Evolutionary conservation across 2,113 vertebrate genomes (phyloP), one percentile per base, ranked within the genome.

Genomic region (Misgurnus mizolepis): DNA sequence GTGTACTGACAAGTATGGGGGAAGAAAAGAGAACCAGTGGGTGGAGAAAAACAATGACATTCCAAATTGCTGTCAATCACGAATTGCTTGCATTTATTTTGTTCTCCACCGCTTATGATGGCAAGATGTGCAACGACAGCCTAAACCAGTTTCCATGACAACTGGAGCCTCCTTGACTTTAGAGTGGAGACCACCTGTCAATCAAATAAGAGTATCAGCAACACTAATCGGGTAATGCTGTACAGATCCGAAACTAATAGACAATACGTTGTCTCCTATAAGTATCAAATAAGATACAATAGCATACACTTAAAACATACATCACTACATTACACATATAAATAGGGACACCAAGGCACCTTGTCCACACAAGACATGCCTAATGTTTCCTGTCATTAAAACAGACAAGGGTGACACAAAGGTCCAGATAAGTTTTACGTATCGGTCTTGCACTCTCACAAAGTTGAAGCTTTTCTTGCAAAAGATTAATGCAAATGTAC

Each of bases 131-230:
- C 22, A 49, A 6, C 6, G 60, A 76, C 73, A 62, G 73, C 60
- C 47, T 64, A 22, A 15, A 50, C 14, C 60, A 76, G 73, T 76
- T 64, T 64, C 73, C 73, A 76, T 76, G 73, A 76, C 73, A 50
- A 76, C 73, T 49, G n/a, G 5, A 47, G 22, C 60, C 73, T 64
- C 22, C 60, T 64, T 64, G 73, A 50, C 60, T 76, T 76, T 39
- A 76, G 18, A 76, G 58, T 14, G 15, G 60, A 62, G 60, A 64
- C 43, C 43, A 64, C 60, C 43, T 76, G 60, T 64, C 73, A 62
- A 64, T 76, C 73, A 76, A 61, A 64, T 12, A 15, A 56, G 9
- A 49, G 43, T 41, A 49, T 34, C 41, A 11, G 58, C 72, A 50
- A 18, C n/a, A 45, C 14, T 50, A 76, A 76, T 34, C 14, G 11